Percentiles rank a stretch among this genome's conserved stretches.
Conservation (phyloP, 1,140 invertebrate species). For the Bombus superbus region DNA sequence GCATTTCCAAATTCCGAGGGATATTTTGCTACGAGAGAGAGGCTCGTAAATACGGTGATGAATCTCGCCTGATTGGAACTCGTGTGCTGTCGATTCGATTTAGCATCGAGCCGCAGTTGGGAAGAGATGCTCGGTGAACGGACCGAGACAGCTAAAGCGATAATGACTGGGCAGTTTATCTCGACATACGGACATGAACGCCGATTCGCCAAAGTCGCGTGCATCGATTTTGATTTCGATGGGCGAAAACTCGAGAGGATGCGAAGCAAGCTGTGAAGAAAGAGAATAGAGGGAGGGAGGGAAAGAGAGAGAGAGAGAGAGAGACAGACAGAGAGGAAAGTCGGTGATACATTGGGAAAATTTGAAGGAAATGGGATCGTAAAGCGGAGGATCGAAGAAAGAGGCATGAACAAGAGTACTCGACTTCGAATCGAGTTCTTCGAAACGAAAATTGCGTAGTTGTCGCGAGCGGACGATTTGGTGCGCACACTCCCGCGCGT, state of each 20-base stretch:
- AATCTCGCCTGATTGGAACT: no score
- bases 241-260: not conserved
- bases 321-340: not conserved
- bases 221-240: not conserved
- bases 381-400: not conserved
- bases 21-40: not conserved
- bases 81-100: no score
- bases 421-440: slow-evolving; percentile 14
- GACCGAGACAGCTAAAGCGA: not conserved
- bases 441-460: slow-evolving; percentile 64
- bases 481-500: slow-evolving; percentile 71
- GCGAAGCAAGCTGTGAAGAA: not conserved
- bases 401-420: not conserved
- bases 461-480: slow-evolving; percentile 43
- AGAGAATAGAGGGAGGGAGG: rapidly evolving
- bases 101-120: no score
- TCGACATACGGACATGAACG: rapidly evolving
- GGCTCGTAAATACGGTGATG: no score
- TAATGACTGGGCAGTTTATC: not conserved
- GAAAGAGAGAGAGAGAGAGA: not conserved
- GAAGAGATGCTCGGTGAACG: not conserved
- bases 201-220: not conserved
- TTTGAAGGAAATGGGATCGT: not conserved
- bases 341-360: not conserved
- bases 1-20: not conserved